Percentiles rank a stretch among this genome's conserved stretches.
These are phyloP conservation scores for Heterohyrax brucei DNA, from an alignment of 2,797 vertebrate genomes.

Conservation along the genomic window DNA sequence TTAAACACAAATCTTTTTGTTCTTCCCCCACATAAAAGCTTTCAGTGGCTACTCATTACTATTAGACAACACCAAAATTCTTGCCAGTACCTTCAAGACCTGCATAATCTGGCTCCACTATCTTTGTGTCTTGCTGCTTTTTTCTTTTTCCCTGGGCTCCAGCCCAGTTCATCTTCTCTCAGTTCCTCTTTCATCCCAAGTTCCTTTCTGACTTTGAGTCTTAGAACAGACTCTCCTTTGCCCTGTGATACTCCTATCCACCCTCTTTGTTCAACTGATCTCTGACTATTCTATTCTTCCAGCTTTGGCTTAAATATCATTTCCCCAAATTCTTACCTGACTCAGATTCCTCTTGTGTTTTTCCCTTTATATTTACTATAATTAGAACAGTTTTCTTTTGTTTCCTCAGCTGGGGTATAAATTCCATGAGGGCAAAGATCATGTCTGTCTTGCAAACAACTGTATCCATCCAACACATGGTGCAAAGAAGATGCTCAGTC, in stretches of 20 bases:
- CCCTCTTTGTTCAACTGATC: neutral
- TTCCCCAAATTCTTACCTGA: conserved; percentile 42
- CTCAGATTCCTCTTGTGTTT: conserved; percentile 17
- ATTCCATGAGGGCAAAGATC: neutral
- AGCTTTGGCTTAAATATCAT: conserved; percentile 22
- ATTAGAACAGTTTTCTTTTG: conserved; percentile 43
- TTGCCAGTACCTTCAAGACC: neutral
- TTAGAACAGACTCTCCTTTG: neutral
- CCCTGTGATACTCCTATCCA: neutral
- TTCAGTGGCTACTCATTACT: conserved; percentile 3
- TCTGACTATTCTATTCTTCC: conserved; percentile 2
- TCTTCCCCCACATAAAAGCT: neutral
- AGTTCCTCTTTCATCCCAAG: neutral
- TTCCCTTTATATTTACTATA: conserved; percentile 16
- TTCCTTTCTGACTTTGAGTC: neutral
- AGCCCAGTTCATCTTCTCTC: neutral
- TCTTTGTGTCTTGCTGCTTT: neutral
- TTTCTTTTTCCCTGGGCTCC: neutral
- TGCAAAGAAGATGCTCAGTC: neutral
- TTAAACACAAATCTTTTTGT: conserved; percentile 30
- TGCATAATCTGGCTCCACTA: neutral
- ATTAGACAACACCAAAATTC: neutral
- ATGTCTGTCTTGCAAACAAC: conserved; percentile 6
- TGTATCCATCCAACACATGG: neutral
- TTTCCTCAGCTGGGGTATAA: neutral